Evolutionary conservation across 2,113 vertebrate genomes (phyloP), one percentile per base, ranked within the genome.

Genomic region (Mobula birostris): DNA sequence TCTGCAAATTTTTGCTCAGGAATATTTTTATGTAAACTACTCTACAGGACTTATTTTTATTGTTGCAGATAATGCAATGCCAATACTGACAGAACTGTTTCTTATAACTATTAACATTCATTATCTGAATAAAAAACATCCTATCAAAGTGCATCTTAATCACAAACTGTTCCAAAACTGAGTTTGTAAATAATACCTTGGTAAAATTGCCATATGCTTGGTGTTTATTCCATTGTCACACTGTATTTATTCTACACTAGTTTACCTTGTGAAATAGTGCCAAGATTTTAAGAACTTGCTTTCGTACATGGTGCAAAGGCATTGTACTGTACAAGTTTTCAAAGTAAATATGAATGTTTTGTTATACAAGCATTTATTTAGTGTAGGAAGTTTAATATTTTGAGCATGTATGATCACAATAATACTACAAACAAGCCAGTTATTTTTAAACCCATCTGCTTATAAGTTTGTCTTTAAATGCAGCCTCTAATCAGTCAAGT

Each of bases 1-100:
- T 76, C 95, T 95, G 96, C 97, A 97, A 95, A 76, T 96, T 94
- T 94, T 94, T 95, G 94, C 95, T 97, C 94, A 96, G 95, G 95
- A 96, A 74, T 94, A 94, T 95, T 29, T 56, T n/a, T 79, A 94
- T 83, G 17, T 48, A 58, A 48, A 1, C 88, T 83, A 79, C 93
- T 94, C 58, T 56, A 76, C 29, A 68, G 90, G 87, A 95, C 94
- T 94, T 76, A 90, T 48, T 56, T 70, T 94, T 72, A 77, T 94
- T 90, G 40, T 58, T 76, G 68, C 32, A 94, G 68, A 87, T 94
- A 92, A 92, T 40, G 66, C 56, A 90, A 94, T 92, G 94, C 29
- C 82, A 95, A 94, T 76, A 94, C 95, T 66, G 77, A 78, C n/a
- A 90, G 68, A 48, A 48, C 48, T 48, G n/a, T 92, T 19, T 92